Conservation (phyloP, 2,797 vertebrate genomes). For the Myotis myotis region DNA sequence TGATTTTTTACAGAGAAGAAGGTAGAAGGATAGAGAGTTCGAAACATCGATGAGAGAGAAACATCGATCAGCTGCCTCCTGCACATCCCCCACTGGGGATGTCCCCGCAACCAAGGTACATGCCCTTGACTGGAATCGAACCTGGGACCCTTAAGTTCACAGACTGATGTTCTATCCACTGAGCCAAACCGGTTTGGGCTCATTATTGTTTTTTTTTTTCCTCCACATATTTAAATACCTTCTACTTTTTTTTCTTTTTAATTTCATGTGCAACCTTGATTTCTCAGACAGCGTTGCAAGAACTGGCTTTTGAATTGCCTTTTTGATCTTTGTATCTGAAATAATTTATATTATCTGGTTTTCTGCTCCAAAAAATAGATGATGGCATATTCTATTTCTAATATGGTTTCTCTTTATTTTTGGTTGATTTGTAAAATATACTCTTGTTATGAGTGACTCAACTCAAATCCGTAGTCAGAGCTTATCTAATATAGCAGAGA, state of each 20-base stretch:
- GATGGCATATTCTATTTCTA: not conserved
- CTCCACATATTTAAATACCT: not conserved
- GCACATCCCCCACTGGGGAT: no score
- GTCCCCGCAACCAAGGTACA: no score
- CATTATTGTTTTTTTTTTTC: no score
- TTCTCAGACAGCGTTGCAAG: not conserved
- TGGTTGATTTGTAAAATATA: not conserved
- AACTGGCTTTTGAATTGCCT: not conserved
- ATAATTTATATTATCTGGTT: not conserved
- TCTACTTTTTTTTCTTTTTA: not conserved
- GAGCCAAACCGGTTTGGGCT: no score
- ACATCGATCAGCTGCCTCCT: no score
- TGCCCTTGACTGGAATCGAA: no score
- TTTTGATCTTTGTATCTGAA: not conserved
- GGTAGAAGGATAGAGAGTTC: no score
- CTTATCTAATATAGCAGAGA: not conserved
- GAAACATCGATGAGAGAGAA: no score
- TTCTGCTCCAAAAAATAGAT: not conserved
- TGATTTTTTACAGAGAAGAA: no score
- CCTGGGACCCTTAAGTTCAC: no score
- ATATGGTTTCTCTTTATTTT: not conserved
- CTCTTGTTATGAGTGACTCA: not conserved
- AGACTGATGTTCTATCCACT: no score
- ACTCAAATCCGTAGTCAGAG: not conserved
- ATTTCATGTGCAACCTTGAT: not conserved